Conservation (phyloP, 1,140 invertebrate species). For the Temnothorax curvispinosus region DNA sequence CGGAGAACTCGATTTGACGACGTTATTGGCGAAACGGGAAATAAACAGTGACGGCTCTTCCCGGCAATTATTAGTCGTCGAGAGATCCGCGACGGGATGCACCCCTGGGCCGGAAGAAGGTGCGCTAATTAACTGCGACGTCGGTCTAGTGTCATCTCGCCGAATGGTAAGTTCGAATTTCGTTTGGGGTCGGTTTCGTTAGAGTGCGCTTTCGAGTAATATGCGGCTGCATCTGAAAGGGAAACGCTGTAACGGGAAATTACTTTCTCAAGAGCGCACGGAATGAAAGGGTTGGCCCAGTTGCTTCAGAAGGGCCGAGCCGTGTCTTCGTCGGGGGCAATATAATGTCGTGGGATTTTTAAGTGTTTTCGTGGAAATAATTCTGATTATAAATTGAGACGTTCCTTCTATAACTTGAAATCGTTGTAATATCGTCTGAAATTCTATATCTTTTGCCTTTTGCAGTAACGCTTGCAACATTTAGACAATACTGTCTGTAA, state of each 20-base stretch:
- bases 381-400: not conserved
- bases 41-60: not conserved
- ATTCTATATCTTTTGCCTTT: not conserved
- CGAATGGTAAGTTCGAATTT: conserved; percentile 63
- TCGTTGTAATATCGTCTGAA: too few species aligned
- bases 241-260: conserved; percentile 52
- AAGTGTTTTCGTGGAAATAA: not conserved
- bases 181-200: conserved; percentile 23
- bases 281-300: conserved; percentile 18
- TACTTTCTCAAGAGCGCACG: conserved; percentile 12
- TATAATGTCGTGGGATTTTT: not conserved
- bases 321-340: not conserved
- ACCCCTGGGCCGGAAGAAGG: not conserved
- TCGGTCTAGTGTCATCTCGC: conserved; percentile 28
- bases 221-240: conserved; percentile 40
- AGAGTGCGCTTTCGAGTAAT: conserved; percentile 58
- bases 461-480: not conserved
- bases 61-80: not conserved
- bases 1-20: not conserved
- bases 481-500: not conserved
- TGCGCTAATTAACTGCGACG: conserved; percentile 34
- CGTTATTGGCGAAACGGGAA: not conserved
- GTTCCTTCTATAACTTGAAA: too few species aligned
- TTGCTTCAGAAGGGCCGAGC: not conserved
- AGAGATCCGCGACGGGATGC: not conserved